Percentiles rank a stretch among this genome's conserved stretches.
Evolutionary conservation across 2,797 vertebrate genomes (phyloP).

Genomic region (Bufotes viridis): DNA sequence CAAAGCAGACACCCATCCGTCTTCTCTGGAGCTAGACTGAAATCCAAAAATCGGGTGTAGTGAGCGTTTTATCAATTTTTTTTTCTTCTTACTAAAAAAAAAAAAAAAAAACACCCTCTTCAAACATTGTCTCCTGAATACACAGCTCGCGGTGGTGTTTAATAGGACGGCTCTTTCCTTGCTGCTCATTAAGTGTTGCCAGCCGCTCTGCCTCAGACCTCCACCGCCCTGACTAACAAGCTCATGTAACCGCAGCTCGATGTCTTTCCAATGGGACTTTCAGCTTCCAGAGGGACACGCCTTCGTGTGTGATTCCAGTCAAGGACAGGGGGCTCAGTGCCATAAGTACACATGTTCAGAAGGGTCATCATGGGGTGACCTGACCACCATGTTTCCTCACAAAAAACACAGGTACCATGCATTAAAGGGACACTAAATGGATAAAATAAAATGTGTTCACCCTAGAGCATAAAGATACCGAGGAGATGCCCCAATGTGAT

Average conservation of each 20-base stretch:
- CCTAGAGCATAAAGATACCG: too few relatives aligned
- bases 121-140: background rate
- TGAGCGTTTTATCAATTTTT: constrained; percentile 22
- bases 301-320: background rate
- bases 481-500: too few relatives aligned
- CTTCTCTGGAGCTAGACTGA: background rate
- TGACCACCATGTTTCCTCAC: background rate
- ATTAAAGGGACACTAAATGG: constrained; percentile 3
- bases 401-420: background rate
- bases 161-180: background rate
- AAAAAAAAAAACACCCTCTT: background rate
- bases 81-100: constrained; percentile 60
- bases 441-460: background rate
- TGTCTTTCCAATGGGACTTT: background rate
- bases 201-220: constrained; percentile 17
- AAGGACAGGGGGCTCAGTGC: background rate
- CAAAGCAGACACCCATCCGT: background rate
- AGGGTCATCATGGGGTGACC: background rate
- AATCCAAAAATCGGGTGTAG: background rate
- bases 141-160: background rate
- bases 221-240: background rate
- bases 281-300: background rate
- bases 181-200: constrained; percentile 35
- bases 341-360: background rate
- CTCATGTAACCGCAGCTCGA: background rate